Evolutionary conservation across 2,888 invertebrate species (phyloP), one percentile per base, ranked within the genome.

Genomic region (Lithophane socia): DNA sequence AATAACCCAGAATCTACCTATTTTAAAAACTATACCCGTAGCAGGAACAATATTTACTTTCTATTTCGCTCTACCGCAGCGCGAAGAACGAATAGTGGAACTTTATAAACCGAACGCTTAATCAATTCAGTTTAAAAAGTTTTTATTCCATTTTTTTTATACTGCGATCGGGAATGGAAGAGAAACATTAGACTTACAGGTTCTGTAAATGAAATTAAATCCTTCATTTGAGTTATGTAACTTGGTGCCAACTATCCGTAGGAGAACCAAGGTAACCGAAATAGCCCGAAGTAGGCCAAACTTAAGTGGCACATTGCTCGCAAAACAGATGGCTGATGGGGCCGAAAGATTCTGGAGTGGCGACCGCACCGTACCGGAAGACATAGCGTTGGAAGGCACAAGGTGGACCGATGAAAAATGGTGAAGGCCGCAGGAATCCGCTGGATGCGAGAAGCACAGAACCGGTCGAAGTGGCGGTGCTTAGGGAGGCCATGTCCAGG

Each of bases 1-100:
- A 63, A 47, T 37, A 73, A 56, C 13, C 29, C 16, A 44, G 56
- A 12, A 61, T 44, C 29, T 5, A 29, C 67, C 37, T 42, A 44
- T 63, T 69, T 42, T 9, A 63, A 61, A 54, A 69, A 49, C 49
- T 69, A 63, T 42, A 37, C 44, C 13, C 24, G 21, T 12, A n/a
- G 44, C n/a, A 54, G 37, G 18, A 66, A 52, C 61, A 80, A 86
- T 86, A 73, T 87, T 87, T 83, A 47, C 80, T 76, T 86, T 86
- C 70, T 78, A 86, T 86, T 80, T 71, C 75, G 49, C 37, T 61
- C 56, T 21, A 44, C 5, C 37, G 37, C 5, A 37, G 54, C 54
- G 16, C 49, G 24, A 70, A 44, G 75, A 65, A 29, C 61, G 83
- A 83, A 79, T 69, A 54, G 47, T 10, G 54, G 16, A 18, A 54